Base-by-base conservation (phyloP, 2,113 vertebrate species). In the Cyrtonyx montezumae region DNA sequence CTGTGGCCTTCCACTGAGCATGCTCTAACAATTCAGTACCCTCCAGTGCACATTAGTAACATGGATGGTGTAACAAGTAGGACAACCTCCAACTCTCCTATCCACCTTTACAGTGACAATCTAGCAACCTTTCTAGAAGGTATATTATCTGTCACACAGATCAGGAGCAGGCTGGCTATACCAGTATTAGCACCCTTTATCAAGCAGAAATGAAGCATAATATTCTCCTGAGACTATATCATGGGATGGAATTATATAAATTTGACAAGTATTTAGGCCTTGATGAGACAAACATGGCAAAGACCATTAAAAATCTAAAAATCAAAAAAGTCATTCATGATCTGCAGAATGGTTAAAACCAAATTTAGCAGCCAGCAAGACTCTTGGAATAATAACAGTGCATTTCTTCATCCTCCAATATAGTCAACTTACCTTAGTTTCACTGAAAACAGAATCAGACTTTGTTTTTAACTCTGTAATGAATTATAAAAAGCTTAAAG, bases 61-160 rank as follows among this genome's bases (percentile, higher is more conserved):
- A 2, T 8, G 6, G 32, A 32, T 28, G 20, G 42, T 11, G 9
- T 45, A 30, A 51, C 13, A 32, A 9, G 2, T 6, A 62, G 37
- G 28, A 62, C 15, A n/a, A 25, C 26, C 25, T 65, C n/a, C 37
- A 78, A 17, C 19, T 25, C 49, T 30, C 69, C 22, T 55, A 43
- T 26, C 48, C 4, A 42, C 6, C 6, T 74, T 67, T 25, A 10
- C 1, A 0, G 20, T 11, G 20, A 58, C n/a, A n/a, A n/a, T n/a
- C n/a, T n/a, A n/a, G n/a, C 21, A 71, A 53, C 5, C 11, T n/a
- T 68, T 67, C 53, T 30, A 34, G 22, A 55, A 17, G 11, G 40
- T 34, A 26, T 43, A 55, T 26, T 30, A 32, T 12, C 68, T 48
- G 5, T n/a, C 36, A 25, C 22, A 14, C 4, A 43, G 28, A 26